Evolutionary conservation across 2,113 vertebrate species (phyloP), one percentile per base, ranked within the genome.

Genomic region (Chionodraco myersi): DNA sequence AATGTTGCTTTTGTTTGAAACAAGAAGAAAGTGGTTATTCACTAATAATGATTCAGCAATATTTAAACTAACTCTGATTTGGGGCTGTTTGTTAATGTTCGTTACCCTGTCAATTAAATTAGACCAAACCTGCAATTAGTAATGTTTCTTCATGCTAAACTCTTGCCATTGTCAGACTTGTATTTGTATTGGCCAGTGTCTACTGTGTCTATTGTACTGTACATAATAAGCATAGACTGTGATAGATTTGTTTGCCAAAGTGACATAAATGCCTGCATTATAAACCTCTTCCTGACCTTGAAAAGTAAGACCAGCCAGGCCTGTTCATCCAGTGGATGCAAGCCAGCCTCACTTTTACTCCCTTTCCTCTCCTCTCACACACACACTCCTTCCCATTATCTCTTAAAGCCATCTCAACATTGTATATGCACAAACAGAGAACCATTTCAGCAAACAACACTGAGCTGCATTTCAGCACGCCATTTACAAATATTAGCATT

Each of bases 401-500:
- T 64, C 70, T 62, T 72, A 9, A 2, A 79, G 75, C 63, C 78
- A 84, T 84, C 72, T 80, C 80, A 86, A 69, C 85, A 82, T 81
- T 85, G 86, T 84, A 47, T 80, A 73, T 86, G 75, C 65, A 61
- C 75, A 91, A 88, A 82, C 86, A 88, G 73, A 30, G 34, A 75
- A 77, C 52, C 66, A 67, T 86, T 87, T 73, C 70, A 73, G 75
- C 71, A 86, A 91, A 87, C 80, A 83, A 66, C 74, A 57, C 36
- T 0, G 45, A 48, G 36, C 80, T 75, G 69, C 86, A 88, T 89
- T 93, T 85, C 75, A 78, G 69, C 61, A 59, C 26, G 14, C 73
- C 53, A 82, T 92, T 93, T 92, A 90, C 88, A 92, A 92, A 92
- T 89, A 93, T 92, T 89, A 88, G 76, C 88, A 91, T 92, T 92